These are phyloP conservation scores for Syrrhaptes paradoxus DNA, from an alignment of 2,113 vertebrate species.

Conservation along the genomic window DNA sequence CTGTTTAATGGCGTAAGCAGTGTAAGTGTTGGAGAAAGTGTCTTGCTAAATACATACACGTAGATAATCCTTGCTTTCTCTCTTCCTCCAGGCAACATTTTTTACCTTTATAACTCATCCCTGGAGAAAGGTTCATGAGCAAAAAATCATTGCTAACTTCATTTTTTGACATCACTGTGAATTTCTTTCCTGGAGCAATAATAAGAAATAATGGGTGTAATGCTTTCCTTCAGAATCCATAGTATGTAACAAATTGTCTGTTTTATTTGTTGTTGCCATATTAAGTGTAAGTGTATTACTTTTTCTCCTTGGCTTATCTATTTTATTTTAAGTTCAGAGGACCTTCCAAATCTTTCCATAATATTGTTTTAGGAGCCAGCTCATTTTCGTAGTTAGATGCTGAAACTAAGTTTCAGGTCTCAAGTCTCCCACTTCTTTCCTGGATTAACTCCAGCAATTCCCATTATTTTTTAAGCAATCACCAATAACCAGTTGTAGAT, in stretches of 20 bases:
- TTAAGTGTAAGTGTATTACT: slow-evolving; percentile 54
- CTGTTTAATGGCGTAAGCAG: background rate
- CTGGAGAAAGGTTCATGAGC: slow-evolving; percentile 49
- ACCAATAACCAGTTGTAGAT: background rate
- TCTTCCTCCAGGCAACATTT: slow-evolving; percentile 4
- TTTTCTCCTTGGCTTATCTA: slow-evolving; percentile 24
- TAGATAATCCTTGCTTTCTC: slow-evolving; percentile 20
- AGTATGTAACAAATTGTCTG: slow-evolving; percentile 17
- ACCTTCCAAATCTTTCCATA: background rate
- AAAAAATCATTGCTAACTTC: slow-evolving; percentile 71
- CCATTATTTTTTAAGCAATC: background rate
- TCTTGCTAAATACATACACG: background rate
- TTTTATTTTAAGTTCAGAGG: slow-evolving; percentile 11
- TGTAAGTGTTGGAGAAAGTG: background rate
- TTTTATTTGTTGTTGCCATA: slow-evolving; percentile 56
- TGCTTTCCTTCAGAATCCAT: background rate
- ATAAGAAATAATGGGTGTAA: slow-evolving; percentile 57
- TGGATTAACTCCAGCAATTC: background rate
- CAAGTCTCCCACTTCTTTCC: background rate
- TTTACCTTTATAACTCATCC: slow-evolving; percentile 53
- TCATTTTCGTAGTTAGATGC: background rate
- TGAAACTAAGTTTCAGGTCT: background rate
- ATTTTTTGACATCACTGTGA: slow-evolving; percentile 41
- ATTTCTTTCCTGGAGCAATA: slow-evolving; percentile 62
- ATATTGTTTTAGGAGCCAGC: background rate